phyloP scores from a whole-genome alignment of 1,140 invertebrate species.

The Pinna nobilis region DNA sequence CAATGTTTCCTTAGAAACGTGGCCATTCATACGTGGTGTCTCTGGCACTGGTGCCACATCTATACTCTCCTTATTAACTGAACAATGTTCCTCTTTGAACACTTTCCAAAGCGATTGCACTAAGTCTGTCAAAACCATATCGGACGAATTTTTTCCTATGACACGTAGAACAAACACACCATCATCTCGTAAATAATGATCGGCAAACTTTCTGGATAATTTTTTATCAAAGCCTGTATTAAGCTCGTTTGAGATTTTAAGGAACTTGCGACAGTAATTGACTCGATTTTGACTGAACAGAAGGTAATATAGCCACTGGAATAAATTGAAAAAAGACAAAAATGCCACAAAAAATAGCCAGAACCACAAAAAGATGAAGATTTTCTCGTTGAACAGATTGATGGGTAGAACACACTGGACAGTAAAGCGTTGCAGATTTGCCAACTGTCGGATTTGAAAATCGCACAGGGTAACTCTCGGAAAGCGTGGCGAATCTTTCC shows the following conservation, averaged over 20 bases:
- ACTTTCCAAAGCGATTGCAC: slow-evolving; percentile 63
- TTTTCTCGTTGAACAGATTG: slow-evolving; percentile 78
- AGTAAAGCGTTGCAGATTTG: slow-evolving; percentile 65
- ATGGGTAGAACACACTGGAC: slow-evolving; percentile 77
- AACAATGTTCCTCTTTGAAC: slow-evolving; percentile 39
- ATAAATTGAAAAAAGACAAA: slow-evolving; percentile 60
- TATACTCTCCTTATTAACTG: slow-evolving; percentile 9
- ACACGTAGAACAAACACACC: slow-evolving; percentile 70
- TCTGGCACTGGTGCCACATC: background rate
- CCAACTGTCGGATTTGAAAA: slow-evolving; percentile 76
- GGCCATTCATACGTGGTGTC: slow-evolving; percentile 9
- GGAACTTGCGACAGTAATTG: slow-evolving; percentile 60
- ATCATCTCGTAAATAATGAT: slow-evolving; percentile 67
- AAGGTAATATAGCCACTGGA: slow-evolving; percentile 53
- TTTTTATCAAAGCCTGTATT: slow-evolving; percentile 51
- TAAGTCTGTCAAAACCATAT: slow-evolving; percentile 65
- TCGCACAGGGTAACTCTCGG: slow-evolving; percentile 77
- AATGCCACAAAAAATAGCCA: slow-evolving; percentile 75
- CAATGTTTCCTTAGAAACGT: too few species aligned
- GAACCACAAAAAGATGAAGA: slow-evolving; percentile 77
- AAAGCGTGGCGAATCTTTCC: slow-evolving; percentile 73
- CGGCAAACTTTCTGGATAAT: slow-evolving; percentile 58
- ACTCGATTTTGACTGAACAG: slow-evolving; percentile 57
- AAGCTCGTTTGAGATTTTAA: slow-evolving; percentile 45
- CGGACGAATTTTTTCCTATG: slow-evolving; percentile 66